Base-by-base conservation (phyloP, 2,888 invertebrate species). In the Eupithecia tripunctaria region DNA sequence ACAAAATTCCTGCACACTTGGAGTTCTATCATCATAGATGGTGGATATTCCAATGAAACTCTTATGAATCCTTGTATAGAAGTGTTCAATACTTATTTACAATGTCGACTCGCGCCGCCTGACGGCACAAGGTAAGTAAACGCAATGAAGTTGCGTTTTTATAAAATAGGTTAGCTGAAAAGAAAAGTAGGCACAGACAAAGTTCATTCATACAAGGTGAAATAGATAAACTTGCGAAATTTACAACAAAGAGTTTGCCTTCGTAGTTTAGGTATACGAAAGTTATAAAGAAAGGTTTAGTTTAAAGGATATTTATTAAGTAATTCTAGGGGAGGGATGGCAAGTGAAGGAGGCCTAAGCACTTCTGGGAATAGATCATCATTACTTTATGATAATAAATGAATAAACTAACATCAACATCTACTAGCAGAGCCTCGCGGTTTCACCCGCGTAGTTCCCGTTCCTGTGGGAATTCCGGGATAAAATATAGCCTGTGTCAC, bases 31-130 rank as follows among this genome's bases (percentile, higher is more conserved):
- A 91, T 91, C 1, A 92, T 92, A 70, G 93, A 93, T 64, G 89
- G 90, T 68, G 92, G 92, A 0, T 93, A 88, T 60, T 83, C 91
- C 0, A 88, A 89, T 79, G 93, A 91, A 68, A 86, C 87, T 1
- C 80, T 95, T 75, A 84, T 89, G 84, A 88, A 90, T 82, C 90
- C 93, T 1, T 93, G 94, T 74, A 91, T 94, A 82, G 91, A 96
- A 87, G 96, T 98, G 77, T 98, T 98, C 86, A 97, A 97, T 86
- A 96, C 96, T 3, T 98, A 97, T 86, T 89, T 98, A 64, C 96
- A 97, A 83, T 96, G 96, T 82, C 97, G 98, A 88, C 91, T 98
- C 76, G 96, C 97, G 10, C 96, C 97, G 0, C 98, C 98, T 0
- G 97, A 98, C 86, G 98, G 95, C 6, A 94, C 94, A 71, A 95